Percentiles rank a stretch among this genome's conserved stretches.
These are phyloP conservation scores for Platyrinchus mystaceus DNA, from an alignment of 2,797 vertebrate genomes.

Conservation along the genomic window DNA sequence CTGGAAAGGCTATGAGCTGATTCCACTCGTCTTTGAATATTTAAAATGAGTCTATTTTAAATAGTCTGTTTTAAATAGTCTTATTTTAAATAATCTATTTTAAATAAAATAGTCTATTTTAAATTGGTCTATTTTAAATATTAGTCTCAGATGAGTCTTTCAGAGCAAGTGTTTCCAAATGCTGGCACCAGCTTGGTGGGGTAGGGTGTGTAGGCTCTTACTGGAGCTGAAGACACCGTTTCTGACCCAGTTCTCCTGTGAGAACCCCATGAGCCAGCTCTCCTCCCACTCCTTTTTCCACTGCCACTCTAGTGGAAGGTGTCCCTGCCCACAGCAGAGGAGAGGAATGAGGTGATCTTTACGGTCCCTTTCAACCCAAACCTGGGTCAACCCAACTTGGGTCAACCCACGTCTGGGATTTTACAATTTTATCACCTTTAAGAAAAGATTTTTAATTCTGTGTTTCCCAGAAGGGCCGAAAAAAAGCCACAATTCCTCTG, in stretches of 20 bases:
- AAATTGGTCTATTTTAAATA: no score
- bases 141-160: neutral
- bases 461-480: neutral
- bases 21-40: neutral
- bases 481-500: neutral
- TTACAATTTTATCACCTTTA: neutral
- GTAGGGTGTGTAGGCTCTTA: neutral
- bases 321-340: neutral
- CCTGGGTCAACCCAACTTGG: no score
- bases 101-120: no score
- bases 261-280: neutral
- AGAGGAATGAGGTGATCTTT: no score
- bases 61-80: no score
- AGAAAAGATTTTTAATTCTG: neutral
- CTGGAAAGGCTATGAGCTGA: neutral
- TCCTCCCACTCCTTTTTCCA: neutral
- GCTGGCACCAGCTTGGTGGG: neutral
- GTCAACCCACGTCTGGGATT: neutral
- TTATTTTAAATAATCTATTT: no score
- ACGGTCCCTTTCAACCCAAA: neutral
- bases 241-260: neutral
- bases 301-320: neutral
- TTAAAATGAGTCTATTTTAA: no score
- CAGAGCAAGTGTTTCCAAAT: neutral
- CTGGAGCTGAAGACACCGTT: neutral